Evolutionary conservation across 2,888 invertebrate species (phyloP).

Genomic region (Agrotis clavis): DNA sequence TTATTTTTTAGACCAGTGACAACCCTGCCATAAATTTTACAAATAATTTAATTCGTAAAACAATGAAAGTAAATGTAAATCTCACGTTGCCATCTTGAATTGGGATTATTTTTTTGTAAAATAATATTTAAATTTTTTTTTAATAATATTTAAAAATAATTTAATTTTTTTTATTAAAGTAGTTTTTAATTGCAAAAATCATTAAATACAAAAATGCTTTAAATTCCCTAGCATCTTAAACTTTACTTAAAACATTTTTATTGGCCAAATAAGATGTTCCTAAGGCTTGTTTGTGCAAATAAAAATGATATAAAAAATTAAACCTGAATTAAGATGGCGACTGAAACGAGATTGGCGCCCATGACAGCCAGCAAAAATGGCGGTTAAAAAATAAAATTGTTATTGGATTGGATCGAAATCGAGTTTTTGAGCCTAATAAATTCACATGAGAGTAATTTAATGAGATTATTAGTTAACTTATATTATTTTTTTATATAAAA

Average conservation of each 20-base stretch:
- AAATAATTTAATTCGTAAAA: constrained; percentile 54
- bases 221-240: neutral
- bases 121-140: neutral
- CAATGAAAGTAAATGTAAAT: constrained; percentile 33
- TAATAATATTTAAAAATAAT: fast-evolving
- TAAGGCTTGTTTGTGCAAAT: constrained; percentile 22
- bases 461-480: constrained; percentile 85
- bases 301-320: constrained; percentile 17
- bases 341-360: constrained; percentile 28
- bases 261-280: neutral
- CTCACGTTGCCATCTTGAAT: constrained; percentile 38
- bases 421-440: constrained; percentile 49
- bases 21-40: constrained; percentile 66
- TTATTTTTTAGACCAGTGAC: constrained; percentile 62
- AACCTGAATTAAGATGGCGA: constrained; percentile 47
- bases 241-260: neutral
- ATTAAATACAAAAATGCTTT: neutral
- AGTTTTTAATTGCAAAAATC: neutral
- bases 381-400: constrained; percentile 40
- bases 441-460: constrained; percentile 69
- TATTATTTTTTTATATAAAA: constrained; percentile 74
- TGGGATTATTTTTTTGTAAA: constrained; percentile 9
- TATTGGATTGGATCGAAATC: constrained; percentile 41
- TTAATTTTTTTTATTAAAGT: neutral
- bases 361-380: constrained; percentile 50